Evolutionary conservation across 1,140 invertebrate genomes (phyloP).

Genomic region (Linepithema humile): DNA sequence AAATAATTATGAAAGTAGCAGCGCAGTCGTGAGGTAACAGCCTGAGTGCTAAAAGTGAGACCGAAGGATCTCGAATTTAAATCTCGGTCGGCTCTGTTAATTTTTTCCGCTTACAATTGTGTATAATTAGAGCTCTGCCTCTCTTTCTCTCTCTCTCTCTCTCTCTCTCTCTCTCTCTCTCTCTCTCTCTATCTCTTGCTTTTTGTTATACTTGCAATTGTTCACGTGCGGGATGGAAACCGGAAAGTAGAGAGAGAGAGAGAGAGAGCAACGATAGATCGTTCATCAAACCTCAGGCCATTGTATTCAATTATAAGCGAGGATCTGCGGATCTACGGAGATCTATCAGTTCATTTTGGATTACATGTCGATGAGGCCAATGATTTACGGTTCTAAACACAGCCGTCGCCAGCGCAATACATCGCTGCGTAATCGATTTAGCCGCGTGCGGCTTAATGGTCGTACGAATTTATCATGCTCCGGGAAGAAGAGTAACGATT

Average conservation of each 20-base stretch:
- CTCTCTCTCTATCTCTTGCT: too few species aligned
- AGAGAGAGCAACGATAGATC: background rate
- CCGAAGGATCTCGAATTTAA: too few species aligned
- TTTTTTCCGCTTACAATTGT: too few species aligned
- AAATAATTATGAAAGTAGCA: too few species aligned
- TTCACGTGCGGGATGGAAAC: too few species aligned
- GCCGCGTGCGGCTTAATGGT: constrained; percentile 12
- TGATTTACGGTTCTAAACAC: constrained; percentile 29
- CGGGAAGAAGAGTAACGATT: background rate
- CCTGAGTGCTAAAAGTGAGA: too few species aligned
- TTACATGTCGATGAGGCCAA: constrained; percentile 16
- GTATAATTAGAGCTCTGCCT: too few species aligned
- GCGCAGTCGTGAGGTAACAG: too few species aligned
- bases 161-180: too few species aligned
- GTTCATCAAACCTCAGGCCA: constrained; percentile 35
- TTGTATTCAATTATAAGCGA: constrained; percentile 45
- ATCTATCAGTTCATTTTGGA: constrained; percentile 25
- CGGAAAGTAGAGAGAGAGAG: background rate
- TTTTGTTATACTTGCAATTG: too few species aligned
- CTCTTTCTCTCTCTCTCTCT: too few species aligned
- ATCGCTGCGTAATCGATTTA: constrained; percentile 36
- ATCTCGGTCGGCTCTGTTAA: too few species aligned
- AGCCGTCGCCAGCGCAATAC: background rate
- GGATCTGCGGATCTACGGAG: constrained; percentile 36
- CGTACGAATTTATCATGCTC: constrained; percentile 18